Evolutionary conservation across 2,888 invertebrate species (phyloP), one percentile per base, ranked within the genome.

Genomic region (Caenorhabditis macrosperma): DNA sequence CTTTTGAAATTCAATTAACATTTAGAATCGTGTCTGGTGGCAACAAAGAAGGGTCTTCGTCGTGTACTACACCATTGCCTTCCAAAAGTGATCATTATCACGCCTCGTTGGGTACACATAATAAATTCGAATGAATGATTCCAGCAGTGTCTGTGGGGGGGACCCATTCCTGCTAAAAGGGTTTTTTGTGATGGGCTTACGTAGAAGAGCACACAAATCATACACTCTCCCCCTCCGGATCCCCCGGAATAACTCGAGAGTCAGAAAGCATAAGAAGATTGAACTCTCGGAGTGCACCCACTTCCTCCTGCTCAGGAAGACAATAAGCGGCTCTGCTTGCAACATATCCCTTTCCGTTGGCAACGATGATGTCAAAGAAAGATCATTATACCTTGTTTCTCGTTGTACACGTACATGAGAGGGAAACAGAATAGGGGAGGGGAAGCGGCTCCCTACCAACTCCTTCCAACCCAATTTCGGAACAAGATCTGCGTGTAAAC

Each of bases 41-140:
- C 60, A 50, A 52, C 28, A 22, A n/a, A 17, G 44, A n/a, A 6
- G 50, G 35, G 24, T 52, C 44, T 33, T 33, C 9, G 33, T 33
- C 33, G 33, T 9, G 33, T 48, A 48, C 48, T 57, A 57, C 48
- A 69, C 35, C 3, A 41, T 33, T 7, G 24, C 59, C 38, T 30
- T n/a, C 33, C 17, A 61, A 61, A 61, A 71, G 33, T 59, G 74
- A 72, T 64, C 24, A 74, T 74, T 63, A 63, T 63, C 63, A 72
- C 69, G 78, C 64, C 59, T 77, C 77, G 71, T 71, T 68, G 59
- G 64, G 20, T 30, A 52, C 60, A 46, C 57, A 77, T 71, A 77
- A 77, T 77, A 77, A 57, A 69, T 69, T 57, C 57, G 69, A 69
- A 77, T 77, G 69, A 71, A 77, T 77, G 55, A 69, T 77, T 69